A percentile compares a stretch with the other conserved stretches of the same genome.
phyloP scores from a whole-genome alignment of 1,140 invertebrate species.

The Dryas iulia region DNA sequence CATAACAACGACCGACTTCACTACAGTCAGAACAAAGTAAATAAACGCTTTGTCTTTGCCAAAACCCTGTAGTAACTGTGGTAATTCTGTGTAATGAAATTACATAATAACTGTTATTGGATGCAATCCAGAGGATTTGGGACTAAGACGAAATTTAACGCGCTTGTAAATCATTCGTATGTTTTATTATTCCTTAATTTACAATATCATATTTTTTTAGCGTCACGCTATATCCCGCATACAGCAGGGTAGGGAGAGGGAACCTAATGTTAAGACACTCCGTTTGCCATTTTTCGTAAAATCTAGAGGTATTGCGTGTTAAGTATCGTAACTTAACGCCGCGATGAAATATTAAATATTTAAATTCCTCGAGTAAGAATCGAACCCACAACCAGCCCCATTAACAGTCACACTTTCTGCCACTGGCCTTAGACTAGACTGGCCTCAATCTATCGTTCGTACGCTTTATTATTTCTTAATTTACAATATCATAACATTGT shows the following conservation, averaged over 20 bases:
- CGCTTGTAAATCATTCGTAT: conserved; percentile 17
- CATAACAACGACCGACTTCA: background rate
- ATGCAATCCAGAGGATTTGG: conserved; percentile 23
- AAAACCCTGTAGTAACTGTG: conserved; percentile 15
- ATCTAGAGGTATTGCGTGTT: too few relatives aligned
- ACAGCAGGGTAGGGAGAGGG: too few relatives aligned
- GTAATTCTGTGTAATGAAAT: conserved; percentile 21
- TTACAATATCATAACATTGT: conserved; percentile 15
- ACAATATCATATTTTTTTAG: conserved; percentile 22
- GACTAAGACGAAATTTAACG: conserved; percentile 22
- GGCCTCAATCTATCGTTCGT: too few relatives aligned
- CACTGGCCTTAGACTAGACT: too few relatives aligned
- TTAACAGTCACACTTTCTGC: too few relatives aligned
- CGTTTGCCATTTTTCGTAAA: too few relatives aligned
- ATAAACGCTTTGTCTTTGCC: conserved; percentile 7
- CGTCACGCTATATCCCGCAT: too few relatives aligned
- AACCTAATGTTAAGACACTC: too few relatives aligned
- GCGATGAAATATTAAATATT: too few relatives aligned
- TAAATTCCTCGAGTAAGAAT: too few relatives aligned
- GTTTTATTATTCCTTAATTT: conserved; percentile 20
- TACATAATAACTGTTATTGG: conserved; percentile 30
- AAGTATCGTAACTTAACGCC: too few relatives aligned
- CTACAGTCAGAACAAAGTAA: conserved; percentile 9
- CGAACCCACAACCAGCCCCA: too few relatives aligned
- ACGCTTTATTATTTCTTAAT: conserved; percentile 18